phyloP scores from a whole-genome alignment of 1,140 invertebrate species.

The Arion vulgaris region DNA sequence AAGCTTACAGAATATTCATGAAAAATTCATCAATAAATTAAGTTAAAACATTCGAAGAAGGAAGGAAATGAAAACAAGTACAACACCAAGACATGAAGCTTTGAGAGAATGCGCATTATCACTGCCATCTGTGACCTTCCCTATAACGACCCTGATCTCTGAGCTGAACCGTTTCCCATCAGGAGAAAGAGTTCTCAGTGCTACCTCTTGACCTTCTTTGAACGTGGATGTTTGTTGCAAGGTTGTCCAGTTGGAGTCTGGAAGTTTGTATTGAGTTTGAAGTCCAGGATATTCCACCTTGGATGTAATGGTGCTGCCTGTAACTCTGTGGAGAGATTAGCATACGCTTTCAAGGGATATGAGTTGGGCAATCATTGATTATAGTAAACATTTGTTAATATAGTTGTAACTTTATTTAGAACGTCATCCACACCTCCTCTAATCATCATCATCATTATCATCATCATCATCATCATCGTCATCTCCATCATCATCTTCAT shows the following conservation, averaged over 20 bases:
- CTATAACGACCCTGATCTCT: slow-evolving; percentile 24
- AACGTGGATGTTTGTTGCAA: not conserved
- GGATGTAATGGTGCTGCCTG: not conserved
- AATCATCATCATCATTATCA: too few relatives aligned
- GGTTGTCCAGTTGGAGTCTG: slow-evolving; percentile 17
- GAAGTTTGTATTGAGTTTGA: slow-evolving; percentile 18
- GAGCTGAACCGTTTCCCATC: slow-evolving; percentile 12
- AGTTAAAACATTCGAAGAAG: not conserved
- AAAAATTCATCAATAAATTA: not conserved
- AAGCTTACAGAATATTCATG: too few relatives aligned
- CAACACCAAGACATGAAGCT: not conserved
- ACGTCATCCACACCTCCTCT: too few relatives aligned
- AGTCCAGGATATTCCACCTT: slow-evolving; percentile 47
- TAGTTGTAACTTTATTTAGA: too few relatives aligned
- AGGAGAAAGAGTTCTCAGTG: slow-evolving; percentile 19
- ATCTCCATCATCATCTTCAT: too few relatives aligned
- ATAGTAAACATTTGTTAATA: too few relatives aligned
- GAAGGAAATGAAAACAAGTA: not conserved
- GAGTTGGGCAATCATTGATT: too few relatives aligned
- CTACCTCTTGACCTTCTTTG: slow-evolving; percentile 13
- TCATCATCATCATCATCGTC: too few relatives aligned
- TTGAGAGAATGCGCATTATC: not conserved
- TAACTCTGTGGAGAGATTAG: not conserved
- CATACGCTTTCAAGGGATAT: not conserved
- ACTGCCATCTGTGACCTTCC: not conserved